phyloP scores from a whole-genome alignment of 64 coral and sea anemone genomes.

The Porites australiensis region DNA sequence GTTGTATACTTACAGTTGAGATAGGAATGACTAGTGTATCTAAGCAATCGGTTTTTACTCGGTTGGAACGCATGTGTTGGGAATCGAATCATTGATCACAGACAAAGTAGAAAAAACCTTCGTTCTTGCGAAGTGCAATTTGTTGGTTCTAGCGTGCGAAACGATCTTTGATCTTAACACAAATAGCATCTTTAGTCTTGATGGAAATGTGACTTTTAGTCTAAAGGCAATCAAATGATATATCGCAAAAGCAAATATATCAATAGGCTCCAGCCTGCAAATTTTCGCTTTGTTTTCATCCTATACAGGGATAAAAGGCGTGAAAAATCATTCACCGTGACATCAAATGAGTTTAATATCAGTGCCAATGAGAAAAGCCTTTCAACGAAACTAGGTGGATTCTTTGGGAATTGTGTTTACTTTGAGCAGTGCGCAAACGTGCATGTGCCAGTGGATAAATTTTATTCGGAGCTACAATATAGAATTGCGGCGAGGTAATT shows the following conservation, averaged over 20 bases:
- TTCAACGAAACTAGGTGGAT: no score
- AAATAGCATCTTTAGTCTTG: not conserved
- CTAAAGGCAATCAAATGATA: not conserved
- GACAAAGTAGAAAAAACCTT: not conserved
- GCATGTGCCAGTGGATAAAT: no score
- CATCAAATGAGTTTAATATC: not conserved
- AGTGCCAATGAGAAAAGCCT: no score
- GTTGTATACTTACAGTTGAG: not conserved
- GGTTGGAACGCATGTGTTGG: conserved; percentile 53
- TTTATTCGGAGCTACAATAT: no score
- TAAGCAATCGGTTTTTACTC: conserved; percentile 14
- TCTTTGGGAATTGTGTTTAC: no score
- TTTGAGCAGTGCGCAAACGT: no score
- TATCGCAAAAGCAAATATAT: conserved; percentile 54
- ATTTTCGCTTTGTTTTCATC: conserved; percentile 33
- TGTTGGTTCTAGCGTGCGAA: not conserved
- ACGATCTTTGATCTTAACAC: not conserved
- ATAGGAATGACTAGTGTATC: not conserved
- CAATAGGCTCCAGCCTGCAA: not conserved
- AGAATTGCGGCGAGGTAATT: no score
- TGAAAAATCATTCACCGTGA: conserved; percentile 40
- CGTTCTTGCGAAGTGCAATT: not conserved
- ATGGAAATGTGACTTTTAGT: not conserved
- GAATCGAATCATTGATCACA: conserved; percentile 18
- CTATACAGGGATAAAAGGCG: not conserved